phyloP scores from a whole-genome alignment of 2,888 invertebrate species.

The Macaria liturata region DNA sequence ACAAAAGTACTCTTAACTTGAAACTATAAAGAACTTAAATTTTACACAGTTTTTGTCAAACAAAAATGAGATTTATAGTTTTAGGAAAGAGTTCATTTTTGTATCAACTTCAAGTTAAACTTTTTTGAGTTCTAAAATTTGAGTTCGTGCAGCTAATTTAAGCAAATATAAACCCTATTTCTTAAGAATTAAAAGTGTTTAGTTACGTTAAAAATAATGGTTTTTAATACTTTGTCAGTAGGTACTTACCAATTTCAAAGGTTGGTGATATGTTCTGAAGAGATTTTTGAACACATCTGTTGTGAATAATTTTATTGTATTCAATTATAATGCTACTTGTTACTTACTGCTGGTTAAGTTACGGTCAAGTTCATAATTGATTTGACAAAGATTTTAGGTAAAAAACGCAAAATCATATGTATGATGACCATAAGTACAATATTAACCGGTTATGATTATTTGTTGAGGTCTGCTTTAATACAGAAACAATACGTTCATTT shows the following conservation, averaged over 20 bases:
- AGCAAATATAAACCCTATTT: background rate
- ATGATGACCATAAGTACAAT: too few relatives aligned
- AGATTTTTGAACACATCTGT: slow-evolving; percentile 16
- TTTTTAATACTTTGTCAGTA: background rate
- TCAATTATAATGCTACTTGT: background rate
- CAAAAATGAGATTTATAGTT: background rate
- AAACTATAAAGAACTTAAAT: slow-evolving; percentile 3
- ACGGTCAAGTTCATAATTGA: too few relatives aligned
- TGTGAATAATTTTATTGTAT: slow-evolving; percentile 13
- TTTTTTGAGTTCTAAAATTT: background rate
- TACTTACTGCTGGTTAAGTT: too few relatives aligned
- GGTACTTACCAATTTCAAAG: background rate
- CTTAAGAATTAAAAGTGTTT: background rate
- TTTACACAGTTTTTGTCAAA: background rate
- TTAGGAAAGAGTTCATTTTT: background rate
- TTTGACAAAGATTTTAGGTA: too few relatives aligned
- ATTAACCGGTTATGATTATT: too few relatives aligned
- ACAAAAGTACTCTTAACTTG: slow-evolving; percentile 20
- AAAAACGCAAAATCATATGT: too few relatives aligned
- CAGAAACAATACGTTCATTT: too few relatives aligned
- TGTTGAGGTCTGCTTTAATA: too few relatives aligned
- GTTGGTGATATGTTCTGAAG: background rate
- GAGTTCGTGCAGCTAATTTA: background rate
- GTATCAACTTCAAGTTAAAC: background rate
- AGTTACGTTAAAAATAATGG: background rate